A percentile compares a stretch with the other conserved stretches of the same genome.
phyloP scores from a whole-genome alignment of 2,888 invertebrate genomes.

The Ptychoptera contaminata region DNA sequence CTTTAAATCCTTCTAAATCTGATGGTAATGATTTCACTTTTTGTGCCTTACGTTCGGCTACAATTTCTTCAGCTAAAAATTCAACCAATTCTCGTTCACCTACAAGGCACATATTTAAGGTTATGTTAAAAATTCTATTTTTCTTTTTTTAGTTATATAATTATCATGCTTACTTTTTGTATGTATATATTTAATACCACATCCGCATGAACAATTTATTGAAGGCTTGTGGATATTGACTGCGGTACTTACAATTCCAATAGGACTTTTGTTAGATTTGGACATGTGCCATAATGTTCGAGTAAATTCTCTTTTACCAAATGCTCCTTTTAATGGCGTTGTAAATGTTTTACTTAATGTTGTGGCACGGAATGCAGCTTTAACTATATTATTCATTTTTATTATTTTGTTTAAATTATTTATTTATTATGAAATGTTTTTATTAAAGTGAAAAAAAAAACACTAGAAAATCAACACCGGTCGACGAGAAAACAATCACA shows the following conservation, averaged over 20 bases:
- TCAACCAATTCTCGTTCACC: slow-evolving; percentile 78
- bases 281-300: slow-evolving; percentile 62
- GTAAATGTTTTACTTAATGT: slow-evolving; percentile 11
- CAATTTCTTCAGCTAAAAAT: slow-evolving; percentile 86
- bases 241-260: slow-evolving; percentile 20
- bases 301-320: slow-evolving; percentile 44
- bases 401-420: slow-evolving; percentile 3
- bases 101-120: slow-evolving; percentile 14
- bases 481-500: too few species aligned
- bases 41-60: slow-evolving; percentile 74
- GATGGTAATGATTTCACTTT: slow-evolving; percentile 58
- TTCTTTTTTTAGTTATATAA: slow-evolving; percentile 1
- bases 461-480: too few species aligned
- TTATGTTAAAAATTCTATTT: slow-evolving; percentile 17
- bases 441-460: too few species aligned
- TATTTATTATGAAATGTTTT: too few species aligned
- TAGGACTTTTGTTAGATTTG: slow-evolving; percentile 23
- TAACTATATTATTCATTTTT: slow-evolving; percentile 55
- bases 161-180: slow-evolving; percentile 46
- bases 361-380: slow-evolving; percentile 38
- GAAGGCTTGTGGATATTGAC: slow-evolving; percentile 39
- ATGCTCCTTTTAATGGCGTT: slow-evolving; percentile 17
- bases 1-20: slow-evolving; percentile 66
- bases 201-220: slow-evolving; percentile 51
- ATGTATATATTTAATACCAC: slow-evolving; percentile 44